Evolutionary conservation across 2,888 invertebrate genomes (phyloP).

Genomic region (Thelaira solivaga): DNA sequence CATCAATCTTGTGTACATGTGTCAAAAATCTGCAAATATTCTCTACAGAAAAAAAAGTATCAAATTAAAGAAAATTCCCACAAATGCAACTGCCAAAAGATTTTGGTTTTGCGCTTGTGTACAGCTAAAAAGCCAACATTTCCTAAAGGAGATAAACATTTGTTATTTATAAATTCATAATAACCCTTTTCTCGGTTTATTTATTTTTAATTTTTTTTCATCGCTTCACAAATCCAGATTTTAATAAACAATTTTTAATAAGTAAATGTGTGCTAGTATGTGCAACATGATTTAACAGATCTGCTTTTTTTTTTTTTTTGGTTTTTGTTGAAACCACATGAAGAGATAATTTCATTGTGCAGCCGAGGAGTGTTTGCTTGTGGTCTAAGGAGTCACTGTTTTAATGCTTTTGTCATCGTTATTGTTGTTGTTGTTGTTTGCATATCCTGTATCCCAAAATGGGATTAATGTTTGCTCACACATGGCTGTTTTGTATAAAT

Average conservation of each 20-base stretch:
- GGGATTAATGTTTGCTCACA: constrained; percentile 56
- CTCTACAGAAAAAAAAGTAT: constrained; percentile 39
- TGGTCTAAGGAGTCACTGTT: constrained; percentile 12
- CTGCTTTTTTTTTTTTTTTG: too few species aligned
- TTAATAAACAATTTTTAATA: neutral
- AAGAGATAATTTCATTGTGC: constrained; percentile 32
- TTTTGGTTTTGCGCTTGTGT: neutral
- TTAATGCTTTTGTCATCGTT: neutral
- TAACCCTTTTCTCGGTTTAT: constrained; percentile 23
- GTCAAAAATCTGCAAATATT: constrained; percentile 55
- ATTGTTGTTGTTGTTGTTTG: neutral
- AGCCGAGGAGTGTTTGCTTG: neutral
- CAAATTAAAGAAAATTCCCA: constrained; percentile 61
- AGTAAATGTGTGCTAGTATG: too few species aligned
- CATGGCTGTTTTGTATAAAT: constrained; percentile 44
- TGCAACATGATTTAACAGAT: constrained; percentile 41
- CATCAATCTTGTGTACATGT: constrained; percentile 60
- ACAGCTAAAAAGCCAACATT: neutral
- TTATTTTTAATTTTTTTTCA: neutral
- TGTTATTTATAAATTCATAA: constrained; percentile 54
- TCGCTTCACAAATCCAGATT: neutral
- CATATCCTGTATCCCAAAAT: constrained; percentile 48
- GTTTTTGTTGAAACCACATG: neutral
- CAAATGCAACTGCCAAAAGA: constrained; percentile 35
- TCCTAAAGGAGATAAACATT: constrained; percentile 29